A percentile compares a stretch with the other conserved stretches of the same genome.
These are phyloP conservation scores for Macquaria australasica DNA, from an alignment of 2,113 vertebrate genomes.

Conservation along the genomic window DNA sequence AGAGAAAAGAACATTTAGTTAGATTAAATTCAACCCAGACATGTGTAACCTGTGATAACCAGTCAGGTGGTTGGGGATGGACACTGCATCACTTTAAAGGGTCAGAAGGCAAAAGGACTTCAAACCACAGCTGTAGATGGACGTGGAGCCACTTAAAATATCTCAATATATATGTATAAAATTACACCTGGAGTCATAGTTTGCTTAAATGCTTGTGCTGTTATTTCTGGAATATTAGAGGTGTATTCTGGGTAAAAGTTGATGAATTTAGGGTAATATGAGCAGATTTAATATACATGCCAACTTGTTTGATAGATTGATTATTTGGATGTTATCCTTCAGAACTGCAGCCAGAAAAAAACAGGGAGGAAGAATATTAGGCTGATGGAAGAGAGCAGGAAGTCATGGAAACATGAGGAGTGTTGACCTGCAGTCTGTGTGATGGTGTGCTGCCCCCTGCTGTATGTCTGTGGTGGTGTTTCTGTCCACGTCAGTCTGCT, in stretches of 20 bases:
- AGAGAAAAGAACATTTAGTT: no score
- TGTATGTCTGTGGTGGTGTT: background rate
- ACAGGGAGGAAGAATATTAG: background rate
- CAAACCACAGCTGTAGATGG: no score
- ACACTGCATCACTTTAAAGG: no score
- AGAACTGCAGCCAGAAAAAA: no score
- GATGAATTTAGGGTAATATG: background rate
- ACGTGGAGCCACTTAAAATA: no score
- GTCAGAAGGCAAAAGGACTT: no score
- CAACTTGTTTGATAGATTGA: background rate
- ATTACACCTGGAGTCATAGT: no score
- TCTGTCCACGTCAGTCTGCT: background rate
- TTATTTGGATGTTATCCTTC: background rate
- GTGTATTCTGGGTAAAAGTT: background rate
- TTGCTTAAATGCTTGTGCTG: no score
- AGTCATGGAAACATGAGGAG: background rate
- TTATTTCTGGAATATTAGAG: background rate
- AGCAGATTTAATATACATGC: background rate
- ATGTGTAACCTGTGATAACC: no score
- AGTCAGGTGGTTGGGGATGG: no score
- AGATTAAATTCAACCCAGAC: no score
- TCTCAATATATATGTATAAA: no score
- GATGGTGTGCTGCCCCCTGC: conserved; percentile 35
- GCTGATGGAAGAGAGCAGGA: background rate
- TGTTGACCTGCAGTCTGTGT: background rate